Percentiles rank a stretch among this genome's conserved stretches.
Conservation (phyloP, 2,113 vertebrate species). For the Calyptommatus sinebrachiatus region DNA sequence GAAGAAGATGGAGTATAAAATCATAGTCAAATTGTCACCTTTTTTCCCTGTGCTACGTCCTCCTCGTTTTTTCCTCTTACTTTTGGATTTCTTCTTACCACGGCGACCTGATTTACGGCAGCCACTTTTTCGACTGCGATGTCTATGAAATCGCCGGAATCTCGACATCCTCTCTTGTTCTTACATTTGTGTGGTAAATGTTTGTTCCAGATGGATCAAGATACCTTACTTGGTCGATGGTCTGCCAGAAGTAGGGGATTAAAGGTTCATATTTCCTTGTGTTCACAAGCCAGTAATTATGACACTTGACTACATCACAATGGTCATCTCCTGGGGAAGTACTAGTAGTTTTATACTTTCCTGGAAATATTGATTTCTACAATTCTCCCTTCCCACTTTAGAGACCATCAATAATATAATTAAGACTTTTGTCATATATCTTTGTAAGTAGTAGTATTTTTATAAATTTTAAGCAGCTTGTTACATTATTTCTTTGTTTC, state of each 20-base stretch:
- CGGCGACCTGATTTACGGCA: accelerated
- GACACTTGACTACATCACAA: not conserved
- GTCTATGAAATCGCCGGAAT: not conserved
- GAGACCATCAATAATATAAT: not conserved
- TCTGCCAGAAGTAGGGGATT: not conserved
- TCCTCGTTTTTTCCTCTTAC: not conserved
- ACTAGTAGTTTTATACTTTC: not conserved
- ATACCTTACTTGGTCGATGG: not conserved
- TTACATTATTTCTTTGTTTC: not conserved
- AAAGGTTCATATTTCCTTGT: not conserved
- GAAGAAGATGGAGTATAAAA: not conserved
- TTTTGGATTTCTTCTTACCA: not conserved
- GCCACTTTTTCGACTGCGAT: not conserved
- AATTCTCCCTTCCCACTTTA: not conserved
- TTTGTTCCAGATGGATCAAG: not conserved
- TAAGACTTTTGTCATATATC: not conserved
- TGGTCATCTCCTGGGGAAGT: not conserved
- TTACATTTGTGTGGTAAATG: not conserved
- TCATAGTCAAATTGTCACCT: not conserved
- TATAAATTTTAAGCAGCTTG: not conserved
- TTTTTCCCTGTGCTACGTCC: not conserved
- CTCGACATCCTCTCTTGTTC: conserved; percentile 16
- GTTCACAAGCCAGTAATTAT: conserved; percentile 10
- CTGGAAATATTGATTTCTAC: not conserved
- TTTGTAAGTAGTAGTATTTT: too few species aligned